Evolutionary conservation across 2,888 invertebrate species (phyloP).

Genomic region (Drosophila merina): DNA sequence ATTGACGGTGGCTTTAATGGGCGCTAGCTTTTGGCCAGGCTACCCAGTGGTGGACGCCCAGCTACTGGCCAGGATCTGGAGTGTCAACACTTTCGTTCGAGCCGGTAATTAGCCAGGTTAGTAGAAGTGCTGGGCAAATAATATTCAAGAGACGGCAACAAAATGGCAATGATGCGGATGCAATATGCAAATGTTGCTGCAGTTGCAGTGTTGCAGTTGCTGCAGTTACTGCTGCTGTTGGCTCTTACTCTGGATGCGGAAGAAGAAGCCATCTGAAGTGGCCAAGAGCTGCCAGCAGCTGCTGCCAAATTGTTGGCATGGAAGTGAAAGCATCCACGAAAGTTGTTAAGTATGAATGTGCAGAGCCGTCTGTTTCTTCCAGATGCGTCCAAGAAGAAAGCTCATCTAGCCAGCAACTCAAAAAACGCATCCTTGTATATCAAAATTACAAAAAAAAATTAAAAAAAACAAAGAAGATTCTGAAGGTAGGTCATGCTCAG

Average conservation of each 20-base stretch:
- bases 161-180: conserved; percentile 16
- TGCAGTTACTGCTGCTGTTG: conserved; percentile 16
- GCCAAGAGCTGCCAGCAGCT: conserved; percentile 8
- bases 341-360: conserved; percentile 68
- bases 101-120: conserved; percentile 3
- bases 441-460: not conserved
- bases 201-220: conserved; percentile 8
- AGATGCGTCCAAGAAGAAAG: conserved; percentile 2
- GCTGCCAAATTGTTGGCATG: conserved; percentile 62
- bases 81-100: conserved; percentile 17
- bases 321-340: conserved; percentile 75
- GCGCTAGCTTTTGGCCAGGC: conserved; percentile 40
- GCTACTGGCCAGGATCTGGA: conserved; percentile 1
- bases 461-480: conserved; percentile 1
- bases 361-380: conserved; percentile 7
- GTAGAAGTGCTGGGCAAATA: conserved; percentile 6
- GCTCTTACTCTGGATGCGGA: conserved; percentile 20
- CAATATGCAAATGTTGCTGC: conserved; percentile 44
- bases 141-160: not conserved
- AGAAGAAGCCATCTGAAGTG: conserved; percentile 33
- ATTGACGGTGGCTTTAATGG: conserved; percentile 49
- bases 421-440: not conserved
- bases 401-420: conserved; percentile 2
- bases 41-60: not conserved
- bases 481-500: conserved; percentile 70